Evolutionary conservation across 1,140 invertebrate species (phyloP).

Genomic region (Choristoneura fumiferana): DNA sequence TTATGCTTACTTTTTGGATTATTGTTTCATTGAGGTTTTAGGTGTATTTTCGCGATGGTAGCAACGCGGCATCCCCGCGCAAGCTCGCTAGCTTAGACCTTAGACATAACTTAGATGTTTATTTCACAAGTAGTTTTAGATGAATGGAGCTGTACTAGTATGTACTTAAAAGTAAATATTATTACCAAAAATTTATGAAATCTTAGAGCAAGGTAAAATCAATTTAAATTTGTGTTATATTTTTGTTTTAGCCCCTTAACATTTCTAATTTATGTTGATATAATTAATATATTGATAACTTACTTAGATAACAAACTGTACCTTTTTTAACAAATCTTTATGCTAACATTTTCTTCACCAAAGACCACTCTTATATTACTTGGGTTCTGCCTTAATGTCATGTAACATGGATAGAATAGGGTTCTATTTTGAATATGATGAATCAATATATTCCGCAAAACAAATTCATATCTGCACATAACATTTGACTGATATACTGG

Average conservation of each 20-base stretch:
- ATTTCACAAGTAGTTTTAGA: slow-evolving; percentile 62
- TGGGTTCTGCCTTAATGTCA: background rate
- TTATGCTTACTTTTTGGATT: slow-evolving; percentile 22
- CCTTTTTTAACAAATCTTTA: slow-evolving; percentile 31
- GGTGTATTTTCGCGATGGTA: background rate
- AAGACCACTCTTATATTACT: slow-evolving; percentile 28
- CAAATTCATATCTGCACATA: too few species aligned
- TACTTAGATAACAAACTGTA: slow-evolving; percentile 31
- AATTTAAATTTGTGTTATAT: slow-evolving; percentile 48
- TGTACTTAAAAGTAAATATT: slow-evolving; percentile 60
- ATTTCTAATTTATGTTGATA: slow-evolving; percentile 53
- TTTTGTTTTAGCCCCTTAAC: slow-evolving; percentile 47
- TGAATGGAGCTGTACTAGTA: slow-evolving; percentile 57
- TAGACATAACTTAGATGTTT: slow-evolving; percentile 31
- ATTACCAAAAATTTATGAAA: slow-evolving; percentile 62
- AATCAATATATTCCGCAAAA: too few species aligned
- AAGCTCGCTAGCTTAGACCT: slow-evolving; percentile 10
- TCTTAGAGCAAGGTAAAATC: slow-evolving; percentile 62
- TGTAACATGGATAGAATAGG: too few species aligned
- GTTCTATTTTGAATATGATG: too few species aligned
- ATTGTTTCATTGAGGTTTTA: background rate
- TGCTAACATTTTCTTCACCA: slow-evolving; percentile 31
- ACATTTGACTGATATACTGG: too few species aligned
- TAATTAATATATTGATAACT: slow-evolving; percentile 45
- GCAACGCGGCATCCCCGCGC: too few species aligned